phyloP scores from a whole-genome alignment of 2,888 invertebrate genomes.

The Heliconius ismenius region DNA sequence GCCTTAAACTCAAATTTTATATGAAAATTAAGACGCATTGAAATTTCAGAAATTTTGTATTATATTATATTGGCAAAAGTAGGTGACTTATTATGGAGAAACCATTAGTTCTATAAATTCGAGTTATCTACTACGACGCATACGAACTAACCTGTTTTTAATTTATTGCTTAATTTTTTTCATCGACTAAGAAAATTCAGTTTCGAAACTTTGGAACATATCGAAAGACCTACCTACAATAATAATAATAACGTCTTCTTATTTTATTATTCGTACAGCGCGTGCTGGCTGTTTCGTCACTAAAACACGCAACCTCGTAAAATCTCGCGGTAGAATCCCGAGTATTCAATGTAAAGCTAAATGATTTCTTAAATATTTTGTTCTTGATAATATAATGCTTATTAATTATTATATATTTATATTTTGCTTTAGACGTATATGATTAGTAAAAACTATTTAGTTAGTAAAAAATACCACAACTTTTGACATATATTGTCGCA shows the following conservation, averaged over 20 bases:
- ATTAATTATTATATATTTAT: not conserved
- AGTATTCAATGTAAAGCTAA: not conserved
- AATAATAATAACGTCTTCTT: not conserved
- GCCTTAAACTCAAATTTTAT: constrained; percentile 13
- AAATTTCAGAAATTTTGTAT: not conserved
- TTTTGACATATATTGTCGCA: not conserved
- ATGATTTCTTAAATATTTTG: not conserved
- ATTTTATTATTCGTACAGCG: constrained; percentile 2
- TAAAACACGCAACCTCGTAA: constrained; percentile 12
- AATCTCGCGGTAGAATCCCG: not conserved
- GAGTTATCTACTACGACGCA: not conserved
- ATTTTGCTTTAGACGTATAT: not conserved
- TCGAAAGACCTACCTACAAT: not conserved
- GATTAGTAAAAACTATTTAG: no score
- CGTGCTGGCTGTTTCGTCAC: not conserved
- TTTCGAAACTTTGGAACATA: no score
- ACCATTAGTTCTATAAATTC: not conserved
- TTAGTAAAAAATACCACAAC: no score
- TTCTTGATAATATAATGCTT: not conserved
- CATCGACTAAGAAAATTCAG: no score
- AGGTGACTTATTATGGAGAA: not conserved
- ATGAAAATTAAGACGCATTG: not conserved
- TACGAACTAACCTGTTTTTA: not conserved
- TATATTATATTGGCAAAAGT: not conserved
- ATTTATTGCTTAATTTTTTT: no score